phyloP scores from a whole-genome alignment of 2,888 invertebrate species.

The Mythimna impura region DNA sequence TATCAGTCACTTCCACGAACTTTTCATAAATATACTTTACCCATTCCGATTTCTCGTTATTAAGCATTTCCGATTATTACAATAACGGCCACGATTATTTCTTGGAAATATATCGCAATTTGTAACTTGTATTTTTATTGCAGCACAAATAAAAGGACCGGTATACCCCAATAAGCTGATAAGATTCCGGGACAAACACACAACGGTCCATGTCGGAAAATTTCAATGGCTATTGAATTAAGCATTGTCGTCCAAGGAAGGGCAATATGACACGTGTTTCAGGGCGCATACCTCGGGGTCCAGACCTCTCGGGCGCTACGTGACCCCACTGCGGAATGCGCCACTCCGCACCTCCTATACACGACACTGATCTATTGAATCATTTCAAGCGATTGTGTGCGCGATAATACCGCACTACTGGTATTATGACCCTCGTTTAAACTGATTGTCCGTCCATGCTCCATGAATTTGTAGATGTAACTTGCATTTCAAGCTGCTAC shows the following conservation, averaged over 20 bases:
- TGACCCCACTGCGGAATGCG: slow-evolving; percentile 73
- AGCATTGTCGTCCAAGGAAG: slow-evolving; percentile 68
- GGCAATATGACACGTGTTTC: slow-evolving; percentile 69
- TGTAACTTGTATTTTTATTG: slow-evolving; percentile 21
- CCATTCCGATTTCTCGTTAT: too few species aligned
- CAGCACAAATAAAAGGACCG: slow-evolving; percentile 26
- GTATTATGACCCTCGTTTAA: slow-evolving; percentile 61
- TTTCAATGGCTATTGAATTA: slow-evolving; percentile 64
- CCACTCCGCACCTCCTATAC: slow-evolving; percentile 48
- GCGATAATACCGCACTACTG: slow-evolving; percentile 63
- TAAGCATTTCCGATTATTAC: too few species aligned
- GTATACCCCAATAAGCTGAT: slow-evolving; percentile 45
- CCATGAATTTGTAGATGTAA: slow-evolving; percentile 44
- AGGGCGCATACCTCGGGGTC: slow-evolving; percentile 65
- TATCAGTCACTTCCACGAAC: too few species aligned
- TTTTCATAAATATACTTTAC: too few species aligned
- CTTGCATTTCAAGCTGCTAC: slow-evolving; percentile 44
- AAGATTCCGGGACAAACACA: slow-evolving; percentile 52
- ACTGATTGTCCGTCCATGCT: slow-evolving; percentile 60
- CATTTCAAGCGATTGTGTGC: slow-evolving; percentile 76
- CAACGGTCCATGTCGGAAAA: slow-evolving; percentile 41
- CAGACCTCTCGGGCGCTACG: slow-evolving; percentile 67
- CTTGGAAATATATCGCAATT: not conserved
- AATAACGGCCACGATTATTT: not conserved
- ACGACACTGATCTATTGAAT: slow-evolving; percentile 77